Conservation (phyloP, 2,113 vertebrate genomes). For the Saimiri boliviensis region DNA sequence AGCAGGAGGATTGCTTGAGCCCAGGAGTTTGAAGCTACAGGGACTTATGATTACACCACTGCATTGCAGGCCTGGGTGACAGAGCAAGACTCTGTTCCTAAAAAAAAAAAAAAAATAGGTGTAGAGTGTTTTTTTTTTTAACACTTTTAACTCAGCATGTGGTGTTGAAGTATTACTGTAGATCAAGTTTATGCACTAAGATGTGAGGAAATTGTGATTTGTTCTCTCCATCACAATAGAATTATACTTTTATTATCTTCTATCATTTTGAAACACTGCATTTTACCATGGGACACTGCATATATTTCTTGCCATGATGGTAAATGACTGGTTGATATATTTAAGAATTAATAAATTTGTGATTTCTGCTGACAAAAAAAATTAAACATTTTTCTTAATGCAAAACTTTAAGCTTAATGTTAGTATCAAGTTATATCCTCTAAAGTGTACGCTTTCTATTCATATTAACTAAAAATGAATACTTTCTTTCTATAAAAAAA, state of each 20-base stretch:
- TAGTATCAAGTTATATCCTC: neutral
- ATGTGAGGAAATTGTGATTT: constrained; percentile 84
- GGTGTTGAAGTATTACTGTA: constrained; percentile 85
- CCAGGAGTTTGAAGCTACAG: neutral
- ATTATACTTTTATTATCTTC: constrained; percentile 78
- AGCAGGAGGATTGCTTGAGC: neutral
- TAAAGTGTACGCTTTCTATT: neutral
- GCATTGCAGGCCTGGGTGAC: neutral
- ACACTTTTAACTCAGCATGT: constrained; percentile 86
- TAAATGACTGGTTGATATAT: constrained; percentile 90
- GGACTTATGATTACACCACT: neutral
- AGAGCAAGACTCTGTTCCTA: neutral
- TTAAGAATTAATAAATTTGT: constrained; percentile 94
- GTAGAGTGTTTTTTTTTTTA: constrained; percentile 77
- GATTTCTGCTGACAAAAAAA: constrained; percentile 88
- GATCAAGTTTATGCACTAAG: constrained; percentile 83
- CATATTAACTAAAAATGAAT: neutral
- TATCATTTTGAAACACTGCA: constrained; percentile 87
- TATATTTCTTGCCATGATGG: constrained; percentile 90
- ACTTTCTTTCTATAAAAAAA: neutral
- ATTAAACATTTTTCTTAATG: neutral
- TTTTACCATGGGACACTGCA: constrained; percentile 88
- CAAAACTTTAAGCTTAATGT: constrained; percentile 36
- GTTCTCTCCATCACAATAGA: constrained; percentile 82
- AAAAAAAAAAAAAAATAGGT: constrained; percentile 71